Evolutionary conservation across 1,140 invertebrate genomes (phyloP).

Genomic region (Papilio polyxenes): DNA sequence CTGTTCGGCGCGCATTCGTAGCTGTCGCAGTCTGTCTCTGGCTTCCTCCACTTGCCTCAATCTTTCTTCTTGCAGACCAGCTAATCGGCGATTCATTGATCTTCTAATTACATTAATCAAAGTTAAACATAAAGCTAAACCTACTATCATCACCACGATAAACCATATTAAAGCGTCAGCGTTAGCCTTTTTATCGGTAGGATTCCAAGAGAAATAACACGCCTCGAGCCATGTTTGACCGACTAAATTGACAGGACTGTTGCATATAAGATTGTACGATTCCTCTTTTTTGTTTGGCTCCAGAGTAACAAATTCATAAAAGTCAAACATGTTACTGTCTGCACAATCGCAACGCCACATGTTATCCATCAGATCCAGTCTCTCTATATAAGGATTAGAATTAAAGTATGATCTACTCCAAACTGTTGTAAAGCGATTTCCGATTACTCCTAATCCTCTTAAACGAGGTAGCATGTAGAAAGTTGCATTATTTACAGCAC

Average conservation of each 20-base stretch:
- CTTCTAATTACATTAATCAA: constrained; percentile 79
- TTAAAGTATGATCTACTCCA: constrained; percentile 82
- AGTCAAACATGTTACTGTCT: constrained; percentile 80
- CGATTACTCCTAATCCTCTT: constrained; percentile 82
- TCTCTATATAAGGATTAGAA: constrained; percentile 81
- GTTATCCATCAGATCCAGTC: constrained; percentile 84
- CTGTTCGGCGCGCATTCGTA: constrained; percentile 81
- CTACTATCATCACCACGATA: constrained; percentile 81
- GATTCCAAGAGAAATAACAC: constrained; percentile 83
- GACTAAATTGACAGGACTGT: constrained; percentile 82
- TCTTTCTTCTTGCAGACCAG: constrained; percentile 81
- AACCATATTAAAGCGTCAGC: constrained; percentile 83
- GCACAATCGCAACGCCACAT: constrained; percentile 87
- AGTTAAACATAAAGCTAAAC: constrained; percentile 74
- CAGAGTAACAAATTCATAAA: constrained; percentile 82
- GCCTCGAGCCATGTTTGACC: constrained; percentile 85
- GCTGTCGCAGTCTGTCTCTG: constrained; percentile 78
- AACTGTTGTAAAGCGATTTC: constrained; percentile 84
- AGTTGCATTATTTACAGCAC: constrained; percentile 78
- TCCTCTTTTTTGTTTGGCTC: constrained; percentile 82
- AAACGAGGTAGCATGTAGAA: constrained; percentile 81
- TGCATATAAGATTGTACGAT: constrained; percentile 78
- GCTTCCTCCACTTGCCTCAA: constrained; percentile 82
- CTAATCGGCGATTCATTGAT: constrained; percentile 81
- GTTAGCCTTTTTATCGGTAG: constrained; percentile 59